These are phyloP conservation scores for Dendrolimus houi DNA, from an alignment of 2,888 invertebrate genomes.

Conservation along the genomic window DNA sequence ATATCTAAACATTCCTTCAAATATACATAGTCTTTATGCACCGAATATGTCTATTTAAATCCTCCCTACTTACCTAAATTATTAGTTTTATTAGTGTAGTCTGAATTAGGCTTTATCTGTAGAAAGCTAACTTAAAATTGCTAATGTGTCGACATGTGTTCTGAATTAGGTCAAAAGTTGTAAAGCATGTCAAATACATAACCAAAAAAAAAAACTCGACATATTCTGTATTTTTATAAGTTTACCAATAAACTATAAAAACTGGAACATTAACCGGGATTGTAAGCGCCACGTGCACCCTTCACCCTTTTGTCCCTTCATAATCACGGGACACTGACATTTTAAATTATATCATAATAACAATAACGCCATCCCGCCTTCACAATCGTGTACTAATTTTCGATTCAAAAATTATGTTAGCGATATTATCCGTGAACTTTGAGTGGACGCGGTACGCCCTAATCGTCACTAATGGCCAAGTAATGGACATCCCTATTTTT, in stretches of 20 bases:
- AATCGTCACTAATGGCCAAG: constrained; percentile 49
- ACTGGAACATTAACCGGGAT: constrained; percentile 24
- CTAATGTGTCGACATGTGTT: no score
- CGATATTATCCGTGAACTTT: constrained; percentile 38
- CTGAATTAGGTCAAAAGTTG: no score
- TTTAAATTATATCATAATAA: constrained; percentile 62
- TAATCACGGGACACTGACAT: constrained; percentile 58
- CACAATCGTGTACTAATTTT: constrained; percentile 44
- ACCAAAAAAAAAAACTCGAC: not conserved
- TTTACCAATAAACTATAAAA: constrained; percentile 3
- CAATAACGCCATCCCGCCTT: constrained; percentile 7
- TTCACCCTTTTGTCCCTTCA: constrained; percentile 54
- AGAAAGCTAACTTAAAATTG: no score
- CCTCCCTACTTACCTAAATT: no score
- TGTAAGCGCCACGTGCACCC: constrained; percentile 52
- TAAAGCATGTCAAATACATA: not conserved
- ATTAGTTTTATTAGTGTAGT: no score
- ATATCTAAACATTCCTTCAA: no score
- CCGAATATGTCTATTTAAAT: no score
- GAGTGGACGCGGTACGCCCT: constrained; percentile 37
- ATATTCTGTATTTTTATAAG: not conserved
- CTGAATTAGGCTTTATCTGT: no score
- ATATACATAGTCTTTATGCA: no score
- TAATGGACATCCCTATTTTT: constrained; percentile 32
- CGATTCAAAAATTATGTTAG: constrained; percentile 28